Base-by-base conservation (phyloP, 2,113 vertebrate species). In the Pygoscelis adeliae region DNA sequence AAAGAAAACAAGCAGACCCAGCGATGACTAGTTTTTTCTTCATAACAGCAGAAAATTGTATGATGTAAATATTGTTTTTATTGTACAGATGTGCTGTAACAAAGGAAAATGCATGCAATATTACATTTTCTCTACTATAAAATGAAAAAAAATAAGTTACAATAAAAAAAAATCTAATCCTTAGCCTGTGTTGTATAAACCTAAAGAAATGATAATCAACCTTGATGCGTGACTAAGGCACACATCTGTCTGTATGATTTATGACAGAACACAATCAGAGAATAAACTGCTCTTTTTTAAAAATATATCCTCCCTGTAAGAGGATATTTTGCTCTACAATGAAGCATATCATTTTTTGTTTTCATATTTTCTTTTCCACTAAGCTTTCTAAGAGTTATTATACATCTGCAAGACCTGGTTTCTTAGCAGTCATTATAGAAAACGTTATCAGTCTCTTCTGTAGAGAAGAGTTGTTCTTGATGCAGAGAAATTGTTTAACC, bases 201-300 rank as follows among this genome's bases (percentile, higher is more conserved):
- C 89, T 98, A 91, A 94, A 97, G 83, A 95, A 95, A 94, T 65
- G 49, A 21, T 98, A 98, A 98, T 98, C 92, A 97, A 95, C 95
- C 97, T 89, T 98, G 97, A 98, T 97, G 97, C 26, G 0, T 98
- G 97, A 98, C 97, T 98, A 97, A 98, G 96, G 96, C 88, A 55
- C 95, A 98, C 97, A 98, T 98, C 97, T 98, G 97, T 95, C 97
- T 72, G 12, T 79, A 53, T 97, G 95, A 97, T 97, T 98, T 97
- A 98, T 81, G 91, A 81, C 78, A 97, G 86, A 97, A 95, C 59
- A 96, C 58, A 96, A 95, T 87, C 94, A 97, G 52, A 96, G 72
- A 96, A 86, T 94, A 97, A 97, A 89, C 61, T 95, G 34, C 6
- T 79, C 49, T 85, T 77, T 91, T 87, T 9, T 8, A 8, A 91